phyloP scores from a whole-genome alignment of 2,113 vertebrate genomes.

The Amazona guildingii region DNA sequence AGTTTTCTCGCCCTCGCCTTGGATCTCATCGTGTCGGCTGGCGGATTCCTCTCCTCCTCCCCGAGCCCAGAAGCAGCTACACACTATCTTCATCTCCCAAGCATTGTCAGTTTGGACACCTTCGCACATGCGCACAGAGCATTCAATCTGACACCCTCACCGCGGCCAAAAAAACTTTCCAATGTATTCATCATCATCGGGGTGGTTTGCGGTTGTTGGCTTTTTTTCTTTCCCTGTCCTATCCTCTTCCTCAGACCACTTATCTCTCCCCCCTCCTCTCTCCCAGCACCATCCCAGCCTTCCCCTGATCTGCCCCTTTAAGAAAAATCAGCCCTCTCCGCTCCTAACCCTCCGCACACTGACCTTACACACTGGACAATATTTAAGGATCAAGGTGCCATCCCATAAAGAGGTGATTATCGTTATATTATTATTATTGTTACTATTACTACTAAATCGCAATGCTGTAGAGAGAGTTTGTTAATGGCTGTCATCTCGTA shows the following conservation, averaged over 20 bases:
- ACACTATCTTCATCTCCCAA: conserved; percentile 99
- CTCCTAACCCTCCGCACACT: conserved; percentile 69
- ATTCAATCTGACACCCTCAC: conserved; percentile 99
- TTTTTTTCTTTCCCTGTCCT: conserved; percentile 75
- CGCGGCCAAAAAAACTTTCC: conserved; percentile 99
- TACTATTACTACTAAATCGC: background rate
- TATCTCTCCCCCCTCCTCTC: conserved; percentile 87
- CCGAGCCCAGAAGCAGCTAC: conserved; percentile 97
- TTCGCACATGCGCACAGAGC: conserved; percentile 99
- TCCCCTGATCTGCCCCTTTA: conserved; percentile 82
- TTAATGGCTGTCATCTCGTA: background rate
- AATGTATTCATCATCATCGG: conserved; percentile 97
- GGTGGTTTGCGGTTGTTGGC: background rate
- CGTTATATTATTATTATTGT: background rate
- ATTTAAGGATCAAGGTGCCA: conserved; percentile 76
- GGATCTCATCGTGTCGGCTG: conserved; percentile 97
- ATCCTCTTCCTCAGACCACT: conserved; percentile 93
- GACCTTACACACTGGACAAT: conserved; percentile 72
- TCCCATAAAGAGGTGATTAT: conserved; percentile 71
- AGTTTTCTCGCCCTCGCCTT: conserved; percentile 99
- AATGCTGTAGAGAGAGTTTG: background rate
- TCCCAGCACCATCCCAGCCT: conserved; percentile 63
- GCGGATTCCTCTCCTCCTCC: conserved; percentile 97
- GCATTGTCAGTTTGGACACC: conserved; percentile 99
- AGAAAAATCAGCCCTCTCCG: conserved; percentile 74